phyloP scores from a whole-genome alignment of 2,113 vertebrate species.

The Rhodinocichla rosea region DNA sequence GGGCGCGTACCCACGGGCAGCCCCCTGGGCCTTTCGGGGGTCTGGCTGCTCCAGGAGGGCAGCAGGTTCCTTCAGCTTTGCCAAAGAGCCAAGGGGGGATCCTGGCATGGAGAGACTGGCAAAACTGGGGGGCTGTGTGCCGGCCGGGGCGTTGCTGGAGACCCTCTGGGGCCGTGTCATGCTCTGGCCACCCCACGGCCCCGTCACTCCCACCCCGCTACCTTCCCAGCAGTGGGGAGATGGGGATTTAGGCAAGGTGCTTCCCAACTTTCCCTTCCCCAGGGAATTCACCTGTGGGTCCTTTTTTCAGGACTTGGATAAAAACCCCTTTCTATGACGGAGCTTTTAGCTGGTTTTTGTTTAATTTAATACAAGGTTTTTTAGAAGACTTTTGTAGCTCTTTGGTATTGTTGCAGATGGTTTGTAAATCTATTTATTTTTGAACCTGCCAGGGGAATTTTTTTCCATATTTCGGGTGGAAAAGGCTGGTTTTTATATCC shows the following conservation, averaged over 20 bases:
- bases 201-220: background rate
- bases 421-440: constrained; percentile 83
- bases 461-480: constrained; percentile 49
- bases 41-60: constrained; percentile 18
- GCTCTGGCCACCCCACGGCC: background rate
- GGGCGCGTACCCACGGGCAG: background rate
- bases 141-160: background rate
- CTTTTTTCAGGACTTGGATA: constrained; percentile 12
- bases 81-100: constrained; percentile 31
- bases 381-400: constrained; percentile 68
- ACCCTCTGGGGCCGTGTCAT: background rate
- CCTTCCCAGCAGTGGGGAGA: background rate
- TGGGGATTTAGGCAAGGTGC: background rate
- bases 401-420: constrained; percentile 63
- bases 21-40: background rate
- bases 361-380: constrained; percentile 66
- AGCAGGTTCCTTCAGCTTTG: constrained; percentile 8
- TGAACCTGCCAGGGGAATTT: constrained; percentile 25
- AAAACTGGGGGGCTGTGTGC: background rate
- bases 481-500: constrained; percentile 67
- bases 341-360: constrained; percentile 26
- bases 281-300: background rate
- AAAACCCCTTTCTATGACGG: constrained; percentile 16
- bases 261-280: background rate
- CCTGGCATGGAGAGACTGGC: background rate